Conservation (phyloP, 2,113 vertebrate species). For the Callopanchax toddi region DNA sequence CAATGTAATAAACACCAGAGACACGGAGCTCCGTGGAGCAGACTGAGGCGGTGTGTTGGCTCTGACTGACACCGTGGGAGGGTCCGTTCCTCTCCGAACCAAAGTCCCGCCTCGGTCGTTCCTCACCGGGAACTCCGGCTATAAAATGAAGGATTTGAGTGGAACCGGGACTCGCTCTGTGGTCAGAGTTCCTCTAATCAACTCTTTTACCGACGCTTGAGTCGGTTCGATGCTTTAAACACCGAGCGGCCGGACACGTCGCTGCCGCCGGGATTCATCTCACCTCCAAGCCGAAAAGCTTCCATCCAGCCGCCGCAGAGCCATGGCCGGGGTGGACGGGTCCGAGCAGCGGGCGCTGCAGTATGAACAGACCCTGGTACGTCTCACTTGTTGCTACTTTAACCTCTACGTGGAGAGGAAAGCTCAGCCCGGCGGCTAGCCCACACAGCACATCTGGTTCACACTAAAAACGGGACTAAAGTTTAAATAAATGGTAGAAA, state of each 20-base stretch:
- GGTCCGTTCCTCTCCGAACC: background rate
- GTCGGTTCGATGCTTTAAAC: too few species aligned
- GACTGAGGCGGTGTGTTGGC: too few species aligned
- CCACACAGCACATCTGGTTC: background rate
- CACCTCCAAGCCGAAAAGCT: slow-evolving; percentile 17
- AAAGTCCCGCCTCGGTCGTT: slow-evolving; percentile 70
- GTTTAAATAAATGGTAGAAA: background rate
- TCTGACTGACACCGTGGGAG: background rate
- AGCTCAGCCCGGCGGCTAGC: background rate
- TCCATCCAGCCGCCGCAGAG: slow-evolving; percentile 43
- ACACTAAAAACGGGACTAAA: background rate
- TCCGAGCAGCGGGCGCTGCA: slow-evolving; percentile 91
- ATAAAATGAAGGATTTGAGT: slow-evolving; percentile 72
- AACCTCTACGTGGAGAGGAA: background rate
- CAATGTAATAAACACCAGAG: too few species aligned
- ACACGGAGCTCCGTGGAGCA: too few species aligned
- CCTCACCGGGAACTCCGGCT: slow-evolving; percentile 53
- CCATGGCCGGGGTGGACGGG: slow-evolving; percentile 83
- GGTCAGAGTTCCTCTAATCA: slow-evolving; percentile 39
- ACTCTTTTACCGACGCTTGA: too few species aligned
- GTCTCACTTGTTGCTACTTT: slow-evolving; percentile 64
- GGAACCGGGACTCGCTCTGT: slow-evolving; percentile 17
- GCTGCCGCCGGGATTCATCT: slow-evolving; percentile 18
- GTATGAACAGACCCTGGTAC: slow-evolving; percentile 95
- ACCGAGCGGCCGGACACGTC: background rate